A percentile compares a stretch with the other conserved stretches of the same genome.
These are phyloP conservation scores for Sebastiscus tertius DNA, from an alignment of 2,797 vertebrate genomes.

Conservation along the genomic window DNA sequence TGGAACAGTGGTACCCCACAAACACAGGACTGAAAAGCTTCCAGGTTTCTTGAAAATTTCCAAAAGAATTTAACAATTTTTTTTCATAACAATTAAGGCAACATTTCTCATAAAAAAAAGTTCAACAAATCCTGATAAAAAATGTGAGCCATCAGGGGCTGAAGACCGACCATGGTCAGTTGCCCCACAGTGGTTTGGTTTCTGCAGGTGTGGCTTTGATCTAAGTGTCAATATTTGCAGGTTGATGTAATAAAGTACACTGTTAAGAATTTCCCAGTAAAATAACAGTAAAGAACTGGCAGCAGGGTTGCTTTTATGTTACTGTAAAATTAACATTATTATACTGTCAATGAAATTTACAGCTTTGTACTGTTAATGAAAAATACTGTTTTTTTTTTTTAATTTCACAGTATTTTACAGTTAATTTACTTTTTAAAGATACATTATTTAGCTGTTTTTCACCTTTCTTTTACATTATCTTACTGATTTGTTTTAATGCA, in stretches of 20 bases:
- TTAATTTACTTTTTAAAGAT: too few relatives aligned
- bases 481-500: too few relatives aligned
- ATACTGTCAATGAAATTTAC: too few relatives aligned
- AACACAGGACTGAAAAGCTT: background rate
- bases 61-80: background rate
- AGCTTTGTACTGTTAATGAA: too few relatives aligned
- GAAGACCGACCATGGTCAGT: background rate
- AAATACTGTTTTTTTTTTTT: too few relatives aligned
- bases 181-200: conserved; percentile 56
- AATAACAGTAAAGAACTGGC: too few relatives aligned
- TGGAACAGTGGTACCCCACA: background rate
- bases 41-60: background rate
- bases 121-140: fast-evolving
- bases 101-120: background rate
- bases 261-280: too few relatives aligned
- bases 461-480: too few relatives aligned
- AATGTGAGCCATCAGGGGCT: background rate
- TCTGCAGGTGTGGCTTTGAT: conserved; percentile 88
- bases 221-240: conserved; percentile 92
- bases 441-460: too few relatives aligned
- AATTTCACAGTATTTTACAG: too few relatives aligned
- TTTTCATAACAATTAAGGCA: background rate
- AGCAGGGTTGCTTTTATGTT: too few relatives aligned
- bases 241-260: conserved; percentile 80
- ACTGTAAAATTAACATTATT: too few relatives aligned